Percentiles rank a stretch among this genome's conserved stretches.
Conservation (phyloP, 2,888 invertebrate species). For the Dasysyrphus tricinctus region DNA sequence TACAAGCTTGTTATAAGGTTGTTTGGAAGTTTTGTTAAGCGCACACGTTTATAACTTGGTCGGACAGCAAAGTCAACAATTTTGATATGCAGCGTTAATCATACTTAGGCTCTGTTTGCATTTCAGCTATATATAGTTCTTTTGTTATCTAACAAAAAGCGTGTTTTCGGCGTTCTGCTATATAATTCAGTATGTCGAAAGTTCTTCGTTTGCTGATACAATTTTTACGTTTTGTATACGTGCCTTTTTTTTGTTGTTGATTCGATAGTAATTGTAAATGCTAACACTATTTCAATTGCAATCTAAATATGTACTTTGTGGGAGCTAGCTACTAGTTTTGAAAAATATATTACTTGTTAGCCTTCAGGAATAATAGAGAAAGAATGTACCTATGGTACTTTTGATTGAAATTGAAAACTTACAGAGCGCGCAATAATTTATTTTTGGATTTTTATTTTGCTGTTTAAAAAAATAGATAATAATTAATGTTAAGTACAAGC, state of each 20-base stretch:
- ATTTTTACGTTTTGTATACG: conserved; percentile 16
- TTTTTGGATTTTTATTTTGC: conserved; percentile 11
- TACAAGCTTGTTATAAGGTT: conserved; percentile 6
- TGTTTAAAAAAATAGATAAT: neutral
- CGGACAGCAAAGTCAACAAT: conserved; percentile 18
- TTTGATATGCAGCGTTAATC: conserved; percentile 32
- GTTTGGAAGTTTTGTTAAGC: conserved; percentile 2
- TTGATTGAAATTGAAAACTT: neutral
- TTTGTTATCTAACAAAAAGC: neutral
- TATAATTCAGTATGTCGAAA: conserved; percentile 18
- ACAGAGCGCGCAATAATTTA: conserved; percentile 18
- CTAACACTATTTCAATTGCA: conserved; percentile 8
- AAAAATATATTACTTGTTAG: neutral
- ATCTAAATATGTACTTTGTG: conserved; percentile 13
- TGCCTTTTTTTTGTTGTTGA: conserved; percentile 2
- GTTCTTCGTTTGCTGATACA: conserved; percentile 24
- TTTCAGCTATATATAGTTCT: conserved; percentile 9
- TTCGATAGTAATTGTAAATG: neutral
- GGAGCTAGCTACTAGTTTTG: conserved; percentile 1
- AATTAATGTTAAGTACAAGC: conserved; percentile 40
- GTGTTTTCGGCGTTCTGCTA: conserved; percentile 26
- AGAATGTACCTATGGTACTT: neutral
- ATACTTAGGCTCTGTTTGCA: conserved; percentile 19
- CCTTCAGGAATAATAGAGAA: neutral
- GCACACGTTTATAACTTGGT: neutral